Base-by-base conservation (phyloP, 2,797 vertebrate species). In the Anisognathus igniventris region DNA sequence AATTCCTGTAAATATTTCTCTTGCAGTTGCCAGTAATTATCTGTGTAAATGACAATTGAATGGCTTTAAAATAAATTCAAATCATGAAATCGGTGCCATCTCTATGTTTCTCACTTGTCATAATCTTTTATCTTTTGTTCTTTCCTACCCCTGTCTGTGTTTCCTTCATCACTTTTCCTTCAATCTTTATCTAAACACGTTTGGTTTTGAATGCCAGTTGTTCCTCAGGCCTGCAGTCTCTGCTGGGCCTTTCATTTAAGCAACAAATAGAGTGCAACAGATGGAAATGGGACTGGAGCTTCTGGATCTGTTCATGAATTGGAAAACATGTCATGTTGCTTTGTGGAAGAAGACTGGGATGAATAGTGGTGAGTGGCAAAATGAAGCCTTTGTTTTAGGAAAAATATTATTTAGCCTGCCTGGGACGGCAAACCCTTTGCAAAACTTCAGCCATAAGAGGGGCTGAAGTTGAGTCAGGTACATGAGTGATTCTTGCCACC, bases 1-100 rank as follows among this genome's bases (percentile, higher is more conserved):
- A 92, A 87, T 94, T 89, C 91, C 84, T 66, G 78, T 95, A 96
- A 95, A 92, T 87, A 80, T 91, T 91, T 95, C 65, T 91, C 6
- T 1, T 48, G 21, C 37, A 58, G 37, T 72, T 96, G 70, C 68
- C 57, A 68, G 78, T 88, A 96, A 93, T 74, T 72, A 83, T 45
- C 75, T 5, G 4, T 40, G 31, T 72, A 88, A 89, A 76, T n/a
- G 19, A 54, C 28, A 73, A 81, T 6, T 3, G 4, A 90, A 84
- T 14, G 65, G 4, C 15, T 93, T 73, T 56, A 77, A 85, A 93
- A 88, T 44, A 85, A 37, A 86, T 62, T 65, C 19, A 65, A 68
- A 71, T 61, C 0, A 65, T 45, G 3, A 72, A 86, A 80, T 77
- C 5, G 8, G 54, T 74, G 31, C 51, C 39, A 57, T 68, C 18